phyloP scores from a whole-genome alignment of 2,113 vertebrate species.

The Forbesichthys agassizii region DNA sequence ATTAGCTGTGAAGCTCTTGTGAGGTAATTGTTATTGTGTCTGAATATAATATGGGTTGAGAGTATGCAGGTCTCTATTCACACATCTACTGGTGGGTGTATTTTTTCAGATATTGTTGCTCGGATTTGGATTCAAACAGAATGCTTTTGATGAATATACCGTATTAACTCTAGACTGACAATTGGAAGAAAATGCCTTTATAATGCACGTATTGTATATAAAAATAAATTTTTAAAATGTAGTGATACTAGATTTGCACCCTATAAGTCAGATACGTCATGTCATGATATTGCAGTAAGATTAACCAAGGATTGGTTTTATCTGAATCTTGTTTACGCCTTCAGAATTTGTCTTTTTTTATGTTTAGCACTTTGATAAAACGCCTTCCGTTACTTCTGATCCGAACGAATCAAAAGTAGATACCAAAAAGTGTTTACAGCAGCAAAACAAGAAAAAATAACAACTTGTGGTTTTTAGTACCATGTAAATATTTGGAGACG shows the following conservation, averaged over 20 bases:
- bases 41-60: too few species aligned
- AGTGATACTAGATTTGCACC: too few species aligned
- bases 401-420: conserved; percentile 21
- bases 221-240: too few species aligned
- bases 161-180: too few species aligned
- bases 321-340: conserved; percentile 7
- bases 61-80: too few species aligned
- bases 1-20: not conserved
- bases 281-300: conserved; percentile 40
- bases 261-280: not conserved
- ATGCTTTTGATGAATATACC: too few species aligned
- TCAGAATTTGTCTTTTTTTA: conserved; percentile 32
- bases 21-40: not conserved
- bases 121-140: too few species aligned
- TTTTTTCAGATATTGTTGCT: too few species aligned
- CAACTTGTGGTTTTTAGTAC: not conserved
- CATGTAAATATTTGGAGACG: conserved; percentile 3
- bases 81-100: too few species aligned
- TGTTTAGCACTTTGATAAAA: conserved; percentile 28
- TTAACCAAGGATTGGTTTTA: conserved; percentile 8
- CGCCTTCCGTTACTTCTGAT: conserved; percentile 11
- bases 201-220: too few species aligned
- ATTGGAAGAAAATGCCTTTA: too few species aligned
- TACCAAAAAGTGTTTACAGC: not conserved
- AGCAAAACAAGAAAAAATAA: too few species aligned